Base-by-base conservation (phyloP, 1,140 invertebrate species). In the Lepidurus packardi region DNA sequence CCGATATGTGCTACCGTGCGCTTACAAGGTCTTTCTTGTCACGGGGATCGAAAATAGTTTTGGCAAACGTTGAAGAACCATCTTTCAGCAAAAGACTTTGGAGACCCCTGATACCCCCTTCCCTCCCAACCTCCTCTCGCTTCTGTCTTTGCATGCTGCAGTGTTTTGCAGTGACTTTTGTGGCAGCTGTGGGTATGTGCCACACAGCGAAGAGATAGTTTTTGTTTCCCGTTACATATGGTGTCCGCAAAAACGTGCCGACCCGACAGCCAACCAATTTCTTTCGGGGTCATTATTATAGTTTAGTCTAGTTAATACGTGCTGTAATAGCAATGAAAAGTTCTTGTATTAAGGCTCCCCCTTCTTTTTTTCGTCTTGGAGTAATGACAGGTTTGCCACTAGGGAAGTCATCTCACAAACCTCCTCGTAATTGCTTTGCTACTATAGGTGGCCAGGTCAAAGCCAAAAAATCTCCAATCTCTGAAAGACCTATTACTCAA, bases 321-420 rank as follows among this genome's bases (percentile, higher is more conserved):
- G 16, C 13, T 65, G 16, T 65, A 13, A 65, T 65, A 65, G 21
- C 16, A 65, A 21, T 10, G 16, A 65, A 65, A 65, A 65, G 53
- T n/a, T n/a, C 53, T 65, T n/a, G 21, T 65, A 7, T 3, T 21
- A 4, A 21, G 13, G 21, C 53, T 9, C n/a, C 34, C 2, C 2
- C 34, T 34, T 34, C 2, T 34, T 4, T 34, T 34, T 34, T 34
- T 34, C 34, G 9, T 65, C 21, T 65, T 9, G 9, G 53, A 21
- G 53, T 65, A 65, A 65, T 65, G 53, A 65, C 53, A 65, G 53
- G 53, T 65, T 34, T 65, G 53, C 53, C 53, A 65, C 53, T 21
- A 16, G 16, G 13, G 21, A 21, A 65, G 21, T 65, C 53, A 65
- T 65, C 53, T 65, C 53, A 6, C 9, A 21, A 13, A 65, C 16